Evolutionary conservation across 1,140 invertebrate genomes (phyloP), one percentile per base, ranked within the genome.

Genomic region (Physella acuta): DNA sequence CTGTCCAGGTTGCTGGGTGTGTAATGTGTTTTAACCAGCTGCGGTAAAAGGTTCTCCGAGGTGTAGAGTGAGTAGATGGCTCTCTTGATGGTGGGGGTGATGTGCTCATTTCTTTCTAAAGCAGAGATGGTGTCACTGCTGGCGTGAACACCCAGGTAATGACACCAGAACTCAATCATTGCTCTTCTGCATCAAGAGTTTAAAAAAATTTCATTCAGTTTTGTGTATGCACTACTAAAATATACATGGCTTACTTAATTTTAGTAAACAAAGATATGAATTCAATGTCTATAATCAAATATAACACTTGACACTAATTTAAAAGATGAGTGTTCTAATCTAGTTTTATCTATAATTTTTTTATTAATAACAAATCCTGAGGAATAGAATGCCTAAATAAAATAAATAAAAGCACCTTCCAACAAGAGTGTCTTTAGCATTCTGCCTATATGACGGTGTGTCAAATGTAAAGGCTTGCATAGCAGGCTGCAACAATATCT

Each of bases 381-480:
- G n/a, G n/a, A n/a, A n/a, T n/a, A n/a, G n/a, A n/a, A n/a, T n/a
- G n/a, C n/a, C n/a, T n/a, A n/a, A n/a, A n/a, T n/a, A n/a, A n/a
- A n/a, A n/a, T n/a, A n/a, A n/a, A n/a, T n/a, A n/a, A n/a, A n/a
- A n/a, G n/a, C 53, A 20, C 49, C 49, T 73, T 24, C 58, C 51
- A 14, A 73, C 31, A n/a, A 65, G 28, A 17, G 49, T 52, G n/a
- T 66, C 44, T 17, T 61, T 20, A 33, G 59, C 28, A 17, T 67
- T 33, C 0, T 68, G 49, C n/a, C 59, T 44, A 49, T 73, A 79
- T 2, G 82, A 82, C 11, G 79, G 77, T 26, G 77, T 74, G 39
- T 74, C 73, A 36, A 81, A 78, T 52, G 77, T 74, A 33, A 79
- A 67, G 14, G 75, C 73, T 69, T 82, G 81, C 5, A 81, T 39